These are phyloP conservation scores for Macquaria australasica DNA, from an alignment of 2,113 vertebrate genomes.

Conservation along the genomic window DNA sequence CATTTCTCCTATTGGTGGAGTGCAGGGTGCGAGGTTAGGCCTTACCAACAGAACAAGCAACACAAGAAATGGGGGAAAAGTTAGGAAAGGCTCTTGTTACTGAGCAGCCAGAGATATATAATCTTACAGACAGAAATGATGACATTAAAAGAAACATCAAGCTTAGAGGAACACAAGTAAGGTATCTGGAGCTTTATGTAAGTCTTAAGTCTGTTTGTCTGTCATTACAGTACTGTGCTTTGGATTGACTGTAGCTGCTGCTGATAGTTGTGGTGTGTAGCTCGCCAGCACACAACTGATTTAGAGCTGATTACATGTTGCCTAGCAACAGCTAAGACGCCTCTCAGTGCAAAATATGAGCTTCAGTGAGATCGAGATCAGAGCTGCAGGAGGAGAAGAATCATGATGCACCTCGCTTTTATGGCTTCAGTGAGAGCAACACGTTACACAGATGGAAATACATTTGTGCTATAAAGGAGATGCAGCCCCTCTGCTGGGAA, in stretches of 20 bases:
- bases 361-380: constrained; percentile 38
- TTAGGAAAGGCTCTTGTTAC: neutral
- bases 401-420: constrained; percentile 27
- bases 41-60: neutral
- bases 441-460: neutral
- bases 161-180: neutral
- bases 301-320: constrained; percentile 62
- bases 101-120: neutral
- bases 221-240: neutral
- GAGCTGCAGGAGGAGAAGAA: constrained; percentile 49
- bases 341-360: constrained; percentile 67
- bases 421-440: constrained; percentile 30
- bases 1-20: neutral
- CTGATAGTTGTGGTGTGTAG: constrained; percentile 4
- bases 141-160: neutral
- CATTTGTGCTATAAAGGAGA: neutral
- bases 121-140: neutral
- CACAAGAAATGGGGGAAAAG: neutral
- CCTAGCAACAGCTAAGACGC: constrained; percentile 75
- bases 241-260: constrained; percentile 8
- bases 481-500: neutral
- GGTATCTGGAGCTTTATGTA: neutral
- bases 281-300: constrained; percentile 59
- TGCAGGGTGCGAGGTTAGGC: neutral
- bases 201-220: neutral